Conservation (phyloP, 2,888 invertebrate genomes). For the Epinotia brunnichana region DNA sequence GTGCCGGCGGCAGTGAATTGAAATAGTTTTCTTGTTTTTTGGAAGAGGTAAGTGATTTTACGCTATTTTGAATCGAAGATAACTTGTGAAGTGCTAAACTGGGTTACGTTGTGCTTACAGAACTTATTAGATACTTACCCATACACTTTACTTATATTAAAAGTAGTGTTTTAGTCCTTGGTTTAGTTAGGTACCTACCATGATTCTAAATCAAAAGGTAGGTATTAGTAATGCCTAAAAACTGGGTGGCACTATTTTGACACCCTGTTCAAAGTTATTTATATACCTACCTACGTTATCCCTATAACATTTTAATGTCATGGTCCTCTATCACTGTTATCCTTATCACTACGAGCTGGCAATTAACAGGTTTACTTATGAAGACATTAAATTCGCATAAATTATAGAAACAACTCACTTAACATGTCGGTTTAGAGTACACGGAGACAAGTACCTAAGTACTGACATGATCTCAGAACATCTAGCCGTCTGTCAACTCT, state of each 20-base stretch:
- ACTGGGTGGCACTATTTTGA: neutral
- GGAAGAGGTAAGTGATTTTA: slow-evolving; percentile 34
- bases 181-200: no score
- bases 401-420: neutral
- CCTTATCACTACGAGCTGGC: neutral
- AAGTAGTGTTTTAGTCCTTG: neutral
- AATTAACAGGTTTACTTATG: slow-evolving; percentile 4
- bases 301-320: neutral
- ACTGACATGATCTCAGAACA: neutral
- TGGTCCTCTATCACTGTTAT: neutral
- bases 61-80: slow-evolving; percentile 18
- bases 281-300: neutral
- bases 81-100: slow-evolving; percentile 18
- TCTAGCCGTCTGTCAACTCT: neutral
- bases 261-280: neutral
- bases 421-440: neutral
- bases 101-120: neutral
- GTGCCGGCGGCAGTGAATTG: slow-evolving; percentile 29
- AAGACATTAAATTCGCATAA: neutral
- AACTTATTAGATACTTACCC: neutral
- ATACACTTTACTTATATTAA: neutral
- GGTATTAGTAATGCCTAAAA: neutral
- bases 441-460: neutral
- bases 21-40: slow-evolving; percentile 16
- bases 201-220: neutral